These are phyloP conservation scores for Ophion obscuratus DNA, from an alignment of 2,888 invertebrate genomes.

Conservation along the genomic window DNA sequence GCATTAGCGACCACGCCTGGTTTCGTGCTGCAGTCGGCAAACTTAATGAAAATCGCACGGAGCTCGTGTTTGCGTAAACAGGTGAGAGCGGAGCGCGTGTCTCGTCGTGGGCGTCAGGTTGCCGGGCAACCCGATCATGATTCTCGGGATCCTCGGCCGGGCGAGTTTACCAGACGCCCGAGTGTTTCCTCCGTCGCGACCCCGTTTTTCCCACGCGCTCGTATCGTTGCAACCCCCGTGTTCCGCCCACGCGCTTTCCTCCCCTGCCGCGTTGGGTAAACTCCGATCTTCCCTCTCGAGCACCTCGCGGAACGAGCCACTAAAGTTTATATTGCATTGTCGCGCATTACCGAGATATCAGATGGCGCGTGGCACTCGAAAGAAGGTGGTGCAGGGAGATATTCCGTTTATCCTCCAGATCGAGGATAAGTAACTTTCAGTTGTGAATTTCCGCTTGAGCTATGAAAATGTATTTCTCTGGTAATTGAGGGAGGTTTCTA, in stretches of 20 bases:
- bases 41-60: conserved; percentile 15
- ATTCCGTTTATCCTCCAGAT: no score
- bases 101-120: conserved; percentile 77
- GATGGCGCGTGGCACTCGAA: background rate
- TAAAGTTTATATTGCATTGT: conserved; percentile 60
- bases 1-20: background rate
- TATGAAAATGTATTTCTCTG: no score
- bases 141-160: conserved; percentile 9
- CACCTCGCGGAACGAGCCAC: conserved; percentile 3
- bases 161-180: conserved; percentile 20
- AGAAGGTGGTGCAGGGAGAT: background rate
- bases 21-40: background rate
- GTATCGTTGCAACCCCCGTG: conserved; percentile 11
- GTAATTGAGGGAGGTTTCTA: no score
- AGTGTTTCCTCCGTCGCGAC: conserved; percentile 20
- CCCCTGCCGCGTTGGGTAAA: conserved; percentile 30
- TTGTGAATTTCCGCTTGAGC: no score
- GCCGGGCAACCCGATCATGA: conserved; percentile 75
- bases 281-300: conserved; percentile 54
- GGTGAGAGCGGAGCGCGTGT: conserved; percentile 73
- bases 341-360: conserved; percentile 9
- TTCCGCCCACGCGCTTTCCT: background rate
- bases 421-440: no score
- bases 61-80: conserved; percentile 60
- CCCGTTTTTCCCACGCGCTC: conserved; percentile 21